These are phyloP conservation scores for Dolichotis patagonum DNA, from an alignment of 2,113 vertebrate genomes.

Conservation along the genomic window DNA sequence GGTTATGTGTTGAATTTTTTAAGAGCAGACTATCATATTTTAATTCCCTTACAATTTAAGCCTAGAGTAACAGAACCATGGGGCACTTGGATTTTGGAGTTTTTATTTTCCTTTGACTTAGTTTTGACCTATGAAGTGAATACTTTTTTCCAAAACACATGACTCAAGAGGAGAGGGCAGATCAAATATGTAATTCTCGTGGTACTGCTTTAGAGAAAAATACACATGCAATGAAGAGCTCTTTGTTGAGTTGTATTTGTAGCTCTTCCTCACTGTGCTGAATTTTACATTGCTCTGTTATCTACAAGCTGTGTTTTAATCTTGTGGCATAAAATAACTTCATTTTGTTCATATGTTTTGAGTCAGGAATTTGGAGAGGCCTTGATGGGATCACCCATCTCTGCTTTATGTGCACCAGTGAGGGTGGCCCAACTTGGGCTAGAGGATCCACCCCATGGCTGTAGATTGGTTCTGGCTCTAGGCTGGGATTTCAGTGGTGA, in stretches of 20 bases:
- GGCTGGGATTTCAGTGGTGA: not conserved
- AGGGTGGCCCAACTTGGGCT: fast-evolving
- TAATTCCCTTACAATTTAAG: not conserved
- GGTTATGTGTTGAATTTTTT: not conserved
- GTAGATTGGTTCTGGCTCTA: fast-evolving
- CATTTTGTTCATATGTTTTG: not conserved
- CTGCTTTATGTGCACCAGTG: not conserved
- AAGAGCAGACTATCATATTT: not conserved
- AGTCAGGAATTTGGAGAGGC: not conserved
- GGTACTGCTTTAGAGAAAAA: not conserved
- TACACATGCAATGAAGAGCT: too few relatives aligned
- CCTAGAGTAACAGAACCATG: not conserved
- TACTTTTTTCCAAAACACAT: slow-evolving; percentile 11
- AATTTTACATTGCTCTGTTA: not conserved
- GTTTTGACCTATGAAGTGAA: slow-evolving; percentile 25
- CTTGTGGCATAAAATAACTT: not conserved
- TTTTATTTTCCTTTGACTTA: not conserved
- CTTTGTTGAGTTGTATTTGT: not conserved
- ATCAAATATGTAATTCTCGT: not conserved
- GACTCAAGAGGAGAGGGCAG: not conserved
- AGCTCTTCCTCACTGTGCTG: not conserved
- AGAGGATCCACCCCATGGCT: not conserved
- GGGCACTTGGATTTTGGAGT: not conserved
- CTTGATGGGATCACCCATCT: not conserved
- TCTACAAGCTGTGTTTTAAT: not conserved